These are phyloP conservation scores for Falco berigora DNA, from an alignment of 2,797 vertebrate genomes.

Conservation along the genomic window DNA sequence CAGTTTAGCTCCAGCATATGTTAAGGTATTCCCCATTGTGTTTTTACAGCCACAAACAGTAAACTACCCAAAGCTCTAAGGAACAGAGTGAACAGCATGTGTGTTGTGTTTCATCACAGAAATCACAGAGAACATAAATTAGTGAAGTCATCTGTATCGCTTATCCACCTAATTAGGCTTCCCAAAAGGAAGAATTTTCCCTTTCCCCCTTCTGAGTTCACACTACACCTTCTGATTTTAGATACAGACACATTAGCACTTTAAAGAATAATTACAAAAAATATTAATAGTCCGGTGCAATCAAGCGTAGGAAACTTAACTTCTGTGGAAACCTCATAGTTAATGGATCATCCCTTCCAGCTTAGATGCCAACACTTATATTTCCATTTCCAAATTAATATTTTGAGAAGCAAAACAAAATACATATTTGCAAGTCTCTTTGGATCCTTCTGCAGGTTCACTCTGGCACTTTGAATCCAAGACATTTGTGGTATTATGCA, in stretches of 20 bases:
- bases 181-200: conserved; percentile 7
- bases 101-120: conserved; percentile 60
- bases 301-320: neutral
- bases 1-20: conserved; percentile 61
- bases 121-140: conserved; percentile 65
- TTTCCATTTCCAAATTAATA: neutral
- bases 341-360: accelerated
- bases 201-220: neutral
- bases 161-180: conserved; percentile 57
- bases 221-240: neutral
- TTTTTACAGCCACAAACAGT: conserved; percentile 64
- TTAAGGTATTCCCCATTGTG: conserved; percentile 66
- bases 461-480: neutral
- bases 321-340: accelerated
- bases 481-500: neutral
- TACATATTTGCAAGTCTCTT: neutral
- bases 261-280: neutral
- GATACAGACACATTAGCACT: neutral
- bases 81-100: conserved; percentile 56
- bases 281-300: accelerated
- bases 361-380: neutral
- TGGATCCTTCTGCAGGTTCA: neutral
- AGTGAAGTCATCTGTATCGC: conserved; percentile 58
- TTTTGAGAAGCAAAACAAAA: neutral
- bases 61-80: conserved; percentile 68